These are phyloP conservation scores for Danionella cerebrum DNA, from an alignment of 2,113 vertebrate species.

Conservation along the genomic window DNA sequence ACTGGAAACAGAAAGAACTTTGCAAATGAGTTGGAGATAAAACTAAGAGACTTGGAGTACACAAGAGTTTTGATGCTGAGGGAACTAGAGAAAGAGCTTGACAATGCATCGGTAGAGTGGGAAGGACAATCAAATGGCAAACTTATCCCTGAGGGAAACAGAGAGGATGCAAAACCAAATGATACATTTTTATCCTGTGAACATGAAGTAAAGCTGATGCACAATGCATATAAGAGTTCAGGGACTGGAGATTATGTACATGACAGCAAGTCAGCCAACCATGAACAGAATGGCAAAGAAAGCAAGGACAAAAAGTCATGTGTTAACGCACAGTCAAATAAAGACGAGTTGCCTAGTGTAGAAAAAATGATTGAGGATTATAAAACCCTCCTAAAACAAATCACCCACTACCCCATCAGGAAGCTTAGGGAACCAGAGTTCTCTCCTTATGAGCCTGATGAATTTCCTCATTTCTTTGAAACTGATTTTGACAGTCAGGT, in stretches of 20 bases:
- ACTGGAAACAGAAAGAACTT: constrained; percentile 91
- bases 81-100: constrained; percentile 10
- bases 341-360: constrained; percentile 76
- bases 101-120: background rate
- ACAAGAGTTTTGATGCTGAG: constrained; percentile 66
- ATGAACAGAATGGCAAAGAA: constrained; percentile 60
- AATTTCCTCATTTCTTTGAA: constrained; percentile 13
- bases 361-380: constrained; percentile 81
- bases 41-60: constrained; percentile 84
- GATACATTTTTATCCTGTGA: background rate
- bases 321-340: constrained; percentile 66
- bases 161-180: background rate
- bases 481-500: background rate
- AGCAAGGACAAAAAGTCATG: constrained; percentile 58
- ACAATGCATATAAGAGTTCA: background rate
- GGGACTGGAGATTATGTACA: background rate
- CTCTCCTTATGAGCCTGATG: constrained; percentile 67
- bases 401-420: constrained; percentile 82
- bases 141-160: background rate
- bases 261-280: background rate
- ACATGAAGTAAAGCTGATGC: constrained; percentile 5
- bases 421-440: constrained; percentile 73
- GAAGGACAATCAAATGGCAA: background rate
- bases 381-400: constrained; percentile 83
- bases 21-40: constrained; percentile 82